phyloP scores from a whole-genome alignment of 64 coral and sea anemone genomes.

The Montipora foliosa region DNA sequence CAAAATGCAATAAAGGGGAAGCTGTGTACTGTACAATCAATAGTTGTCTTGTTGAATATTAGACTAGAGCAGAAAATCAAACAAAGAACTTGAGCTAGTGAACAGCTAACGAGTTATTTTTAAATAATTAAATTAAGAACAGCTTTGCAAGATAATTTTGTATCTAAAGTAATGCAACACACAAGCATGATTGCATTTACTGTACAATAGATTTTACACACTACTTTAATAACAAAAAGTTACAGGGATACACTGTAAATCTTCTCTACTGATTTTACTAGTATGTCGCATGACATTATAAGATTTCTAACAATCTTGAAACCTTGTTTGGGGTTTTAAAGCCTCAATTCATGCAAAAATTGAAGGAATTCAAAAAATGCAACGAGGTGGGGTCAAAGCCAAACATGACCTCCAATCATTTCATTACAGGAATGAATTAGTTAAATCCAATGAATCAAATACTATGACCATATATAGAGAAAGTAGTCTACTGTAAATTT shows the following conservation, averaged over 20 bases:
- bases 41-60: background rate
- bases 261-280: too few species aligned
- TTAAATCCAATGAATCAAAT: conserved; percentile 38
- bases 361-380: background rate
- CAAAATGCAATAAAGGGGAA: background rate
- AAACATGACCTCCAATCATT: conserved; percentile 16
- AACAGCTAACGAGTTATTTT: conserved; percentile 19
- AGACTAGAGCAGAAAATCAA: background rate
- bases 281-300: background rate
- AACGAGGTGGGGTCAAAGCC: conserved; percentile 26
- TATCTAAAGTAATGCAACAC: too few species aligned
- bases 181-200: background rate
- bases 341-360: background rate
- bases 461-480: conserved; percentile 61
- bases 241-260: too few species aligned
- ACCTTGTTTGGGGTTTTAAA: too few species aligned
- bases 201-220: background rate
- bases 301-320: background rate
- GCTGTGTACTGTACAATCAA: background rate
- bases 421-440: conserved; percentile 21
- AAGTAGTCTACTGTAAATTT: background rate
- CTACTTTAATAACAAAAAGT: background rate
- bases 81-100: background rate
- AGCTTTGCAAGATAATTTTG: background rate
- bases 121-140: conserved; percentile 1